Percentiles rank a stretch among this genome's conserved stretches.
Conservation (phyloP, 2,113 vertebrate genomes). For the Macrotis lagotis region DNA sequence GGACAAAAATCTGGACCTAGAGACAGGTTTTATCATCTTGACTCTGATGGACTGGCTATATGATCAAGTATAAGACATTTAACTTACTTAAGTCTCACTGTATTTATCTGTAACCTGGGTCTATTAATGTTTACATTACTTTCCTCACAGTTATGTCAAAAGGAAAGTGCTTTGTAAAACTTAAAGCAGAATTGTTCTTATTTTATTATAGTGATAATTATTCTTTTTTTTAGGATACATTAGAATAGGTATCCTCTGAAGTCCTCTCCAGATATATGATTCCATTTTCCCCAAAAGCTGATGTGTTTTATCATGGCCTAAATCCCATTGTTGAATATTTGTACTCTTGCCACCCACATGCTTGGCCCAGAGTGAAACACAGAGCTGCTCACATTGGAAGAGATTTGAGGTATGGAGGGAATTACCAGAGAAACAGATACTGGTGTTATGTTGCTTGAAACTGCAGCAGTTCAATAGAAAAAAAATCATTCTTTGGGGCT, state of each 20-base stretch:
- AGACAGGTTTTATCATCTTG: not conserved
- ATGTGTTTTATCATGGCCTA: not conserved
- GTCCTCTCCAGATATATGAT: not conserved
- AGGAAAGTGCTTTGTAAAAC: not conserved
- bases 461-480: not conserved
- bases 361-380: not conserved
- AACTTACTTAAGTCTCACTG: not conserved
- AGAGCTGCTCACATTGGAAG: not conserved
- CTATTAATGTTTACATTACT: not conserved
- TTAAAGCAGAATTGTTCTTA: not conserved
- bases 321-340: not conserved
- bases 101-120: not conserved
- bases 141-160: not conserved
- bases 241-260: not conserved
- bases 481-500: not conserved
- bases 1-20: not conserved
- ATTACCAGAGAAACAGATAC: not conserved
- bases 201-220: not conserved
- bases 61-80: not conserved
- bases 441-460: fast-evolving
- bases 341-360: not conserved
- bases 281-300: not conserved
- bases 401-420: not conserved
- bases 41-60: not conserved
- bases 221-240: not conserved